phyloP scores from a whole-genome alignment of 1,140 invertebrate genomes.

The Oedothorax gibbosus region DNA sequence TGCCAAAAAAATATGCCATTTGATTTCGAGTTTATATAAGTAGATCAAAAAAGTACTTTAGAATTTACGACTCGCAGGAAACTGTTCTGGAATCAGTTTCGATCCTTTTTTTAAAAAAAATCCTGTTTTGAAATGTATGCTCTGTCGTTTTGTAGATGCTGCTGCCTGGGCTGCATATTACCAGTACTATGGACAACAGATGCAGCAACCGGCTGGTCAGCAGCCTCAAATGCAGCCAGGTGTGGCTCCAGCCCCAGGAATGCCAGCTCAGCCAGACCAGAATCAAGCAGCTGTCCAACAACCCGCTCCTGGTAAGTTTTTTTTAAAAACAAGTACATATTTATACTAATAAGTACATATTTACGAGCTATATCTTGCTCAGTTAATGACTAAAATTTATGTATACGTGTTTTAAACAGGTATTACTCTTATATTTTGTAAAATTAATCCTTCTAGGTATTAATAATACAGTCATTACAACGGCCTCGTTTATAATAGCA shows the following conservation, averaged over 20 bases:
- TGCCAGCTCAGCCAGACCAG: conserved; percentile 49
- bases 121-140: not conserved
- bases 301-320: conserved; percentile 35
- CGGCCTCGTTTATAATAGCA: too few species aligned
- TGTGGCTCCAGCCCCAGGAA: conserved; percentile 45
- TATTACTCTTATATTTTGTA: too few species aligned
- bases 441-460: too few species aligned
- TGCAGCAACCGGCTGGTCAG: conserved; percentile 62
- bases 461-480: too few species aligned
- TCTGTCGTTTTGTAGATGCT: conserved; percentile 53
- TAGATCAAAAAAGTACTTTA: too few species aligned
- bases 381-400: too few species aligned
- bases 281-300: conserved; percentile 30
- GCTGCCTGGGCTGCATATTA: conserved; percentile 73
- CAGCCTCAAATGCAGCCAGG: conserved; percentile 56
- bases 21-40: too few species aligned
- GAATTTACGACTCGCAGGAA: not conserved
- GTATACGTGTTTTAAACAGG: too few species aligned
- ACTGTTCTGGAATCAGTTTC: not conserved
- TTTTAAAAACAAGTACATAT: too few species aligned
- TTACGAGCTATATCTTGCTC: too few species aligned
- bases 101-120: not conserved
- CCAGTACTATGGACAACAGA: conserved; percentile 71
- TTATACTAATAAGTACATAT: too few species aligned
- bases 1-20: too few species aligned